phyloP scores from a whole-genome alignment of 1,140 invertebrate genomes.

The Proales similis region DNA sequence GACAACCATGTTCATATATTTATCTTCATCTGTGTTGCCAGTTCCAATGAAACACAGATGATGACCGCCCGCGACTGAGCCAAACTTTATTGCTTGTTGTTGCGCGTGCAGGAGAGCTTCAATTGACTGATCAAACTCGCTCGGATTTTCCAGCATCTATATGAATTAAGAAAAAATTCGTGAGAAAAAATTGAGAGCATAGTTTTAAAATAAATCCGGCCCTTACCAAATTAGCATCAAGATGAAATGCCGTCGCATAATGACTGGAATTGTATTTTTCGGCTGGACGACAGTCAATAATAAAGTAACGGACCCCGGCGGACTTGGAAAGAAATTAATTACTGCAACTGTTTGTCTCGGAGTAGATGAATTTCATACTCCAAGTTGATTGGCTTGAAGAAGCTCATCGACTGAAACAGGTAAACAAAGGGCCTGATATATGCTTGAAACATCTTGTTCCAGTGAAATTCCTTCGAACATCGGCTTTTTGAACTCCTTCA shows the following conservation, averaged over 20 bases:
- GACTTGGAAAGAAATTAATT: conserved; percentile 58
- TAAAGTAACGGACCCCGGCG: conserved; percentile 69
- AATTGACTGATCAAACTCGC: conserved; percentile 84
- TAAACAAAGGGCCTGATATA: conserved; percentile 81
- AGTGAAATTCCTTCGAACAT: conserved; percentile 48
- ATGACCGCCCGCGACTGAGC: conserved; percentile 81
- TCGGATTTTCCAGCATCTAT: conserved; percentile 90
- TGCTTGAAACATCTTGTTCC: conserved; percentile 44
- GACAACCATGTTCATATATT: conserved; percentile 94
- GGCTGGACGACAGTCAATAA: conserved; percentile 89
- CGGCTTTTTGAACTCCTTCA: conserved; percentile 55
- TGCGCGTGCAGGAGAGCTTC: conserved; percentile 83
- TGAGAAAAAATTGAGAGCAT: not conserved
- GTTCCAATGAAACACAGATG: conserved; percentile 95
- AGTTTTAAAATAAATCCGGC: conserved; percentile 42
- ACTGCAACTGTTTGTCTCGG: not conserved
- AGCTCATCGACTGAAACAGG: conserved; percentile 69
- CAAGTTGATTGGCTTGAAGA: conserved; percentile 47
- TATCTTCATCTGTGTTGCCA: conserved; percentile 84
- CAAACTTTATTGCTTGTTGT: conserved; percentile 74
- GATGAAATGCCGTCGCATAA: conserved; percentile 89
- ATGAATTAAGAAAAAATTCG: conserved; percentile 39
- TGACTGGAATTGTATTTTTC: conserved; percentile 95
- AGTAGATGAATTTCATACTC: conserved; percentile 22
- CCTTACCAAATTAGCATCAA: conserved; percentile 89